These are phyloP conservation scores for Drosophila picticornis DNA, from an alignment of 2,888 invertebrate genomes.

Conservation along the genomic window DNA sequence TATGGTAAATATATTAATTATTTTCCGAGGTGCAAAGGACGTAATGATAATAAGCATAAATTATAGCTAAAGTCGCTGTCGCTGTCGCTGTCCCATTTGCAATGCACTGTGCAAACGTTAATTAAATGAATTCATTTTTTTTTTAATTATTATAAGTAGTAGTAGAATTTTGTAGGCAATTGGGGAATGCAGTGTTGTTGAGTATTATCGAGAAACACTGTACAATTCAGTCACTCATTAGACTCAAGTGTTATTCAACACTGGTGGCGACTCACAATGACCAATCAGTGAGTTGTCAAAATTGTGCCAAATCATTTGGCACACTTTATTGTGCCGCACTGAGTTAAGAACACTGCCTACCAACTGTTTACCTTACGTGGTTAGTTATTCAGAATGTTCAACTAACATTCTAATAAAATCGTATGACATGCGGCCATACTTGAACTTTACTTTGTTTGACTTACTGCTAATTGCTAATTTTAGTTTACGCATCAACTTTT, in stretches of 20 bases:
- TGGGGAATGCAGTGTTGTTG: neutral
- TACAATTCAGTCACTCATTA: slow-evolving; percentile 24
- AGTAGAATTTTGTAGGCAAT: neutral
- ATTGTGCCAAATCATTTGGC: slow-evolving; percentile 24
- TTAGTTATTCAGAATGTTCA: slow-evolving; percentile 1
- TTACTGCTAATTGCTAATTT: slow-evolving; percentile 15
- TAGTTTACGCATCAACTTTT: neutral
- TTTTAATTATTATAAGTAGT: neutral
- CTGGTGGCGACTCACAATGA: slow-evolving; percentile 23
- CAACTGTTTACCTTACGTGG: neutral
- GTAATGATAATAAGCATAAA: neutral
- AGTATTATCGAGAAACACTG: slow-evolving; percentile 5
- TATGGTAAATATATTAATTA: slow-evolving; percentile 1
- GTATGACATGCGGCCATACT: slow-evolving; percentile 11
- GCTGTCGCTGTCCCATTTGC: neutral
- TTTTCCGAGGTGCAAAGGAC: neutral
- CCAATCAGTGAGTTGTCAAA: slow-evolving; percentile 29
- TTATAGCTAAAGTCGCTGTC: no score
- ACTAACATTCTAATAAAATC: slow-evolving; percentile 7
- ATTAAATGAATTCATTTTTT: neutral
- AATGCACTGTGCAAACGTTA: neutral
- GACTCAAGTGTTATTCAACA: slow-evolving; percentile 4
- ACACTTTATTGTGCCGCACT: slow-evolving; percentile 2
- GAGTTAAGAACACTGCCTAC: neutral
- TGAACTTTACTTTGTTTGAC: slow-evolving; percentile 30